A percentile compares a stretch with the other conserved stretches of the same genome.
phyloP scores from a whole-genome alignment of 2,888 invertebrate genomes.

The Eupithecia vulgata region DNA sequence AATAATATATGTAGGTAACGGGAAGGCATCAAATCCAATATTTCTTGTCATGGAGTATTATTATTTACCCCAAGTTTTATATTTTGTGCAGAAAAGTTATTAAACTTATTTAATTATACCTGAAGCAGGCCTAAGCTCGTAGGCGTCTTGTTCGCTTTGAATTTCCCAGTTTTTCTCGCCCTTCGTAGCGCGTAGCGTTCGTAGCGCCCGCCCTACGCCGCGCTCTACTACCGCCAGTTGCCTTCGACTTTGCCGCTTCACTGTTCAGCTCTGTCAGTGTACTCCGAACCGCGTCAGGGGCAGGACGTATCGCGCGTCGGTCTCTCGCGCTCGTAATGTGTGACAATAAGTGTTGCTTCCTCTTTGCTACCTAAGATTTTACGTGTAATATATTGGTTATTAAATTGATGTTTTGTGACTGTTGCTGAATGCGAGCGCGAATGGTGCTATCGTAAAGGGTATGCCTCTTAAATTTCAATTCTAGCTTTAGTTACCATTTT shows the following conservation, averaged over 20 bases:
- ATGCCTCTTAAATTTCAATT: slow-evolving; percentile 43
- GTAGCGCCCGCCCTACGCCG: slow-evolving; percentile 68
- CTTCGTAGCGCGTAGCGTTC: slow-evolving; percentile 66
- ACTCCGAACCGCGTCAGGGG: slow-evolving; percentile 64
- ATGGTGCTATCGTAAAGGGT: slow-evolving; percentile 55
- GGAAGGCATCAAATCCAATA: not conserved
- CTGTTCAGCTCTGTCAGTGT: slow-evolving; percentile 63
- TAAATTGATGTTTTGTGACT: slow-evolving; percentile 47
- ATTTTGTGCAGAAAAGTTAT: slow-evolving; percentile 18
- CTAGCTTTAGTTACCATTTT: slow-evolving; percentile 21
- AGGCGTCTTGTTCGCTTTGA: slow-evolving; percentile 25
- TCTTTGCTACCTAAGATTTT: slow-evolving; percentile 73
- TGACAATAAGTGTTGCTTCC: slow-evolving; percentile 84
- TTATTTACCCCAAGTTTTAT: slow-evolving; percentile 9
- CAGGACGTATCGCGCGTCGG: slow-evolving; percentile 67
- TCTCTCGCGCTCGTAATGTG: slow-evolving; percentile 77
- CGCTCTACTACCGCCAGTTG: slow-evolving; percentile 54
- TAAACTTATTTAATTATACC: slow-evolving; percentile 28
- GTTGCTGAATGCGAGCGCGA: slow-evolving; percentile 47
- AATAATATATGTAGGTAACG: not conserved
- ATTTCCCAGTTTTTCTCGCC: slow-evolving; percentile 35
- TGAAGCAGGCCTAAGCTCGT: slow-evolving; percentile 25
- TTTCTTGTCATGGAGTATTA: not conserved
- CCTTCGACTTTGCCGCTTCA: slow-evolving; percentile 51
- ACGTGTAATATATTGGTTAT: slow-evolving; percentile 54